Percentiles rank a stretch among this genome's conserved stretches.
Conservation (phyloP, 2,113 vertebrate genomes). For the Pollimyrus isidori region DNA sequence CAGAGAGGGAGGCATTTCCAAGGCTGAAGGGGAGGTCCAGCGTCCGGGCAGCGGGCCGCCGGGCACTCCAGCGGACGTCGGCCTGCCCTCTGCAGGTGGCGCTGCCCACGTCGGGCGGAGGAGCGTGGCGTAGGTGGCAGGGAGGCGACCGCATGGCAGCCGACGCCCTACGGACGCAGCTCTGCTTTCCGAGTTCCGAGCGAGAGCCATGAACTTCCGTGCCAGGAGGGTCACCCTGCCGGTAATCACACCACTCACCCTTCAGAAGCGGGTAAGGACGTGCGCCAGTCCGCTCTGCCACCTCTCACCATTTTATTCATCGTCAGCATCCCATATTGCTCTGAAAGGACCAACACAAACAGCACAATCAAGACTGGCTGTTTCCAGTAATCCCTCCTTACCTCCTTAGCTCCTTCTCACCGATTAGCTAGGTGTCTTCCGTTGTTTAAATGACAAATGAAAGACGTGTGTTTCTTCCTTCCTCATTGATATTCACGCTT, state of each 20-base stretch:
- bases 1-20: background rate
- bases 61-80: background rate
- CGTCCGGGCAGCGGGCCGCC: background rate
- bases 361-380: background rate
- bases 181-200: constrained; percentile 27
- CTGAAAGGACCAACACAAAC: background rate
- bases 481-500: background rate
- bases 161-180: background rate
- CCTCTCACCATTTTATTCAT: background rate
- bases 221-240: constrained; percentile 84
- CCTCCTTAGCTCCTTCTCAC: background rate
- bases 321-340: background rate
- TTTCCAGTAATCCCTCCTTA: background rate
- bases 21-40: background rate
- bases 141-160: background rate
- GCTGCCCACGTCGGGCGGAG: background rate
- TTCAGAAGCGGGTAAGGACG: constrained; percentile 79
- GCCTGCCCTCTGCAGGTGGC: background rate
- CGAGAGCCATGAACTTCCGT: constrained; percentile 74
- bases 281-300: background rate
- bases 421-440: background rate
- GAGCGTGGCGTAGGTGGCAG: background rate
- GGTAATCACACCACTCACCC: constrained; percentile 75
- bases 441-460: background rate
- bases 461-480: background rate